Evolutionary conservation across 2,888 invertebrate species (phyloP), one percentile per base, ranked within the genome.

Genomic region (Odontomyia ornata): DNA sequence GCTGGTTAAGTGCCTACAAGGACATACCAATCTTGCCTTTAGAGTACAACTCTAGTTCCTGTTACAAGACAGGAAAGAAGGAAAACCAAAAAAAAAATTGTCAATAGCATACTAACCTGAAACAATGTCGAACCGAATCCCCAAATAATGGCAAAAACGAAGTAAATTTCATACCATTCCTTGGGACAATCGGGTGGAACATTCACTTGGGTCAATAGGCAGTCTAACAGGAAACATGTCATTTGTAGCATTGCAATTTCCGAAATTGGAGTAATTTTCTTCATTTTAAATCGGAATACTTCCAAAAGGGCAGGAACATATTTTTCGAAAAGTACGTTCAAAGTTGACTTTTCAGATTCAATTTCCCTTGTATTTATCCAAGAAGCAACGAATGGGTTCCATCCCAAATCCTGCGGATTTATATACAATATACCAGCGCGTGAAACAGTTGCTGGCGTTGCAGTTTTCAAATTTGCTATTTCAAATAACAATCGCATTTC

Each of bases 381-480:
- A 30, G 96, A 96, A 18, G 94, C 91, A 7, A 97, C 93, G 83
- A 87, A 95, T 88, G 98, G 97, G 87, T 93, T 95, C 97, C 97
- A 98, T 1, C 97, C 97, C 75, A 98, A 90, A 88, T 98, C 98
- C 80, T 94, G 93, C 0, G 96, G 94, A 88, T 98, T 98, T 79
- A 98, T 95, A 84, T 96, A 98, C 15, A 98, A 89, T 82, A 98
- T 98, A 77, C 97, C 98, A 79, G 97, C 97, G 75, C 97, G 89
- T 0, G 97, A 97, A 0, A 98, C 97, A 0, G 98, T 98, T 0
- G 98, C 98, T 1, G 98, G 98, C 0, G 98, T 98, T 0, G 98
- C 98, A 0, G 95, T 95, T 82, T 93, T 91, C 82, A 98, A 88
- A 82, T 93, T 93, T 2, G 95, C 93, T 82, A 98, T 97, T 88